These are phyloP conservation scores for Drosophila mimetica DNA, from an alignment of 2,888 invertebrate genomes.

Conservation along the genomic window DNA sequence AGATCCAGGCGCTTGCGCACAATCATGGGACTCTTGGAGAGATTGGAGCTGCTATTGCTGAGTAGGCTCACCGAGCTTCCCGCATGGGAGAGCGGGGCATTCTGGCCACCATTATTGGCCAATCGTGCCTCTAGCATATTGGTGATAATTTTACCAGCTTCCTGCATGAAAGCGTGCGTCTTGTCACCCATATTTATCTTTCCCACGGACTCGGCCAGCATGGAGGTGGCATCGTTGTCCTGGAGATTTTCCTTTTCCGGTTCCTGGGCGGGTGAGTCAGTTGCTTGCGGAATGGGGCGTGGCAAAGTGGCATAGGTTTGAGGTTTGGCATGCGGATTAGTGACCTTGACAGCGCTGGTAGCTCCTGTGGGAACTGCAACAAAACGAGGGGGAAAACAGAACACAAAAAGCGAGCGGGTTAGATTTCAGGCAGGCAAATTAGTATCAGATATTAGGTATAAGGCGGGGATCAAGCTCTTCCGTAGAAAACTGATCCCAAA, in stretches of 20 bases:
- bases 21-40: slow-evolving; percentile 81
- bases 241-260: not conserved
- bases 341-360: slow-evolving; percentile 66
- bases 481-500: slow-evolving; percentile 10
- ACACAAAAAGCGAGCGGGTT: slow-evolving; percentile 29
- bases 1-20: slow-evolving; percentile 81
- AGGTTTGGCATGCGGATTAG: slow-evolving; percentile 65
- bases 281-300: slow-evolving; percentile 52
- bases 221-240: slow-evolving; percentile 69
- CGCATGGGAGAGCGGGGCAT: slow-evolving; percentile 60
- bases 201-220: slow-evolving; percentile 82
- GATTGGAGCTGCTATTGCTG: slow-evolving; percentile 76
- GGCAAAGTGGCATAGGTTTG: slow-evolving; percentile 58
- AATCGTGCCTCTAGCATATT: slow-evolving; percentile 83
- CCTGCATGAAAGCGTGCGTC: slow-evolving; percentile 82
- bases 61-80: slow-evolving; percentile 72
- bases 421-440: slow-evolving; percentile 35
- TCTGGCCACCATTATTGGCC: slow-evolving; percentile 52
- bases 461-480: slow-evolving; percentile 1
- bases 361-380: slow-evolving; percentile 21
- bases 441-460: slow-evolving; percentile 1
- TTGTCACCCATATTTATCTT: slow-evolving; percentile 80
- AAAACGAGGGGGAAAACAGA: slow-evolving; percentile 25
- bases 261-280: slow-evolving; percentile 40
- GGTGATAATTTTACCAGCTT: slow-evolving; percentile 84